Percentiles rank a stretch among this genome's conserved stretches.
These are phyloP conservation scores for Paratrypauchen microcephalus DNA, from an alignment of 2,797 vertebrate species.

Conservation along the genomic window DNA sequence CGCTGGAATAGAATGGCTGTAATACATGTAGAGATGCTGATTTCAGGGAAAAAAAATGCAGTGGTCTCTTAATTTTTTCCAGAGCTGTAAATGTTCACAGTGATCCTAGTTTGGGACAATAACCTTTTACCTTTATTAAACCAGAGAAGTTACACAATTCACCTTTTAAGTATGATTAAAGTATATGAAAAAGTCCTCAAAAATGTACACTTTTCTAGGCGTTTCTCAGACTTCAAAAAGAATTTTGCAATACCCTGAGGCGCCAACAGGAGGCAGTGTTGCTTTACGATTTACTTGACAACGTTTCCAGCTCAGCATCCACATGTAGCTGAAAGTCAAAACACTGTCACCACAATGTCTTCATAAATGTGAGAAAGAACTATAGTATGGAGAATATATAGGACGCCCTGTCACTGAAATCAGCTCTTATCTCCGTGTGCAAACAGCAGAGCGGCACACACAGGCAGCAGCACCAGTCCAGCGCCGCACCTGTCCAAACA, in stretches of 20 bases:
- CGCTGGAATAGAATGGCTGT: too few species aligned
- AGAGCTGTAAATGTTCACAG: too few species aligned
- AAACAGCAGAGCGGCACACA: conserved; percentile 52
- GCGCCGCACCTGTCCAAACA: conserved; percentile 67
- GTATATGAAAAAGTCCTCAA: too few species aligned
- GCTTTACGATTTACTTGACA: background rate
- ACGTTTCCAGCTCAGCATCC: conserved; percentile 13
- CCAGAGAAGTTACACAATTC: too few species aligned
- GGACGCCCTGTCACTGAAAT: conserved; percentile 59
- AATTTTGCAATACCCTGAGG: background rate
- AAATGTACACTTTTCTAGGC: background rate
- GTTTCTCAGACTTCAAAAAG: background rate
- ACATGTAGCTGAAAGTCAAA: conserved; percentile 15
- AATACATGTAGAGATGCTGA: too few species aligned
- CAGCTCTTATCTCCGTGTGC: conserved; percentile 58
- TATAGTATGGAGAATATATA: conserved; percentile 16
- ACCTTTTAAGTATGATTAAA: too few species aligned
- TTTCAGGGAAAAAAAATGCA: too few species aligned
- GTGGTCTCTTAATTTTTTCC: too few species aligned
- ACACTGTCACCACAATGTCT: background rate
- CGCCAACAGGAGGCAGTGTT: conserved; percentile 62
- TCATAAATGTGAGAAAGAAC: conserved; percentile 4
- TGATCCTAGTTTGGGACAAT: too few species aligned
- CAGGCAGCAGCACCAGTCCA: conserved; percentile 40
- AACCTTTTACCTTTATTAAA: too few species aligned